A percentile compares a stretch with the other conserved stretches of the same genome.
Conservation (phyloP, 2,113 vertebrate species). For the Sitta europaea region DNA sequence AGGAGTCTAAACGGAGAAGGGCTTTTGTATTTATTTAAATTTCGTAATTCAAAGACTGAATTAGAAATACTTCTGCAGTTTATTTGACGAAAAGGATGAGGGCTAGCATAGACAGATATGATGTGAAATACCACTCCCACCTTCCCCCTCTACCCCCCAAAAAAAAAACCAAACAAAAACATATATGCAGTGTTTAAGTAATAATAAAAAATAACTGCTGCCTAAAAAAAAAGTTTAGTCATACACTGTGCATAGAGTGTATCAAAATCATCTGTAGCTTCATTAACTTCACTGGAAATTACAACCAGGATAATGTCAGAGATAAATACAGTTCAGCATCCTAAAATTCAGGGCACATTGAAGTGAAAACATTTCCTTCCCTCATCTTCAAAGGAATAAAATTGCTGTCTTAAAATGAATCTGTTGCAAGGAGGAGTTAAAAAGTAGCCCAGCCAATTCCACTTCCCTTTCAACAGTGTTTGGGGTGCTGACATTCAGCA, state of each 20-base stretch:
- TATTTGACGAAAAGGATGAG: background rate
- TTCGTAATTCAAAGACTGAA: background rate
- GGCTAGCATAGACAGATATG: background rate
- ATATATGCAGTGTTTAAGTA: background rate
- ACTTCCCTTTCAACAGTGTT: background rate
- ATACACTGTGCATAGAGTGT: background rate
- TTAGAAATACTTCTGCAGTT: background rate
- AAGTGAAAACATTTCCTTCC: background rate
- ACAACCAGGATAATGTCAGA: conserved; percentile 6
- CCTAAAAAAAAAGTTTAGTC: conserved; percentile 8
- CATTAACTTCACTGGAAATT: conserved; percentile 21
- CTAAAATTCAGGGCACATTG: background rate
- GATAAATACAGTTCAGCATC: conserved; percentile 11
- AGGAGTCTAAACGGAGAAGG: background rate
- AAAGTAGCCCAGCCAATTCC: background rate
- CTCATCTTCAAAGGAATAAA: background rate
- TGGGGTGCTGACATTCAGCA: background rate
- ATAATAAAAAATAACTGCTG: background rate
- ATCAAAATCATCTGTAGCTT: conserved; percentile 37
- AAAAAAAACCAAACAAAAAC: no score
- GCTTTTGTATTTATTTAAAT: background rate
- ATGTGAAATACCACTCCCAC: background rate
- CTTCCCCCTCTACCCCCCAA: fast-evolving
- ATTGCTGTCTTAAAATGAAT: background rate
- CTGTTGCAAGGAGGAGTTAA: background rate